A percentile compares a stretch with the other conserved stretches of the same genome.
These are phyloP conservation scores for Loris lydekkerianus DNA, from an alignment of 2,797 vertebrate species.

Conservation along the genomic window DNA sequence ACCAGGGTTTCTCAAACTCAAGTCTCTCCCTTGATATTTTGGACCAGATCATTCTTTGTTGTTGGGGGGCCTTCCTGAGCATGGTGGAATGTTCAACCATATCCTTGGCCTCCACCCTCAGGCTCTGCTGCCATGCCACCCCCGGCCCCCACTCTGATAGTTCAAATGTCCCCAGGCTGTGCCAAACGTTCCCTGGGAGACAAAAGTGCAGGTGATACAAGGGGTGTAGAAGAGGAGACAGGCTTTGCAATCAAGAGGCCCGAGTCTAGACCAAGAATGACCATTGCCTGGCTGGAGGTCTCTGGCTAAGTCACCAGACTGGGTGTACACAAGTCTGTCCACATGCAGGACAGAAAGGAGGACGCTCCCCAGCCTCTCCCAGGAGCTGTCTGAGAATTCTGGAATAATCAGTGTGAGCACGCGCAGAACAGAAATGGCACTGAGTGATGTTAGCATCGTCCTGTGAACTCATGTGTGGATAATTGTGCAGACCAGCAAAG, in stretches of 20 bases:
- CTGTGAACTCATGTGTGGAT: fast-evolving
- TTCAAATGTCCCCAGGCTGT: fast-evolving
- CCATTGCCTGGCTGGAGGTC: fast-evolving
- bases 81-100: fast-evolving
- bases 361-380: fast-evolving
- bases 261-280: not conserved
- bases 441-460: fast-evolving
- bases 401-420: fast-evolving
- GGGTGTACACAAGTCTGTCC: fast-evolving
- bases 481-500: fast-evolving
- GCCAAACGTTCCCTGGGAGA: not conserved
- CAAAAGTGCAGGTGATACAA: not conserved
- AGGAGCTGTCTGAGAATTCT: fast-evolving
- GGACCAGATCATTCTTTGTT: no score
- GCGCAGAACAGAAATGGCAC: fast-evolving
- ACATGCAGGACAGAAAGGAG: fast-evolving
- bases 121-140: fast-evolving
- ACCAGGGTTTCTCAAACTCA: no score
- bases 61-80: not conserved
- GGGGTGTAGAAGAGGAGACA: not conserved
- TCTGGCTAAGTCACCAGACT: fast-evolving
- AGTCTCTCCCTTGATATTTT: fast-evolving
- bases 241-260: no score
- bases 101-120: not conserved
- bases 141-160: fast-evolving